These are phyloP conservation scores for Grammomys surdaster DNA, from an alignment of 2,113 vertebrate genomes.

Conservation along the genomic window DNA sequence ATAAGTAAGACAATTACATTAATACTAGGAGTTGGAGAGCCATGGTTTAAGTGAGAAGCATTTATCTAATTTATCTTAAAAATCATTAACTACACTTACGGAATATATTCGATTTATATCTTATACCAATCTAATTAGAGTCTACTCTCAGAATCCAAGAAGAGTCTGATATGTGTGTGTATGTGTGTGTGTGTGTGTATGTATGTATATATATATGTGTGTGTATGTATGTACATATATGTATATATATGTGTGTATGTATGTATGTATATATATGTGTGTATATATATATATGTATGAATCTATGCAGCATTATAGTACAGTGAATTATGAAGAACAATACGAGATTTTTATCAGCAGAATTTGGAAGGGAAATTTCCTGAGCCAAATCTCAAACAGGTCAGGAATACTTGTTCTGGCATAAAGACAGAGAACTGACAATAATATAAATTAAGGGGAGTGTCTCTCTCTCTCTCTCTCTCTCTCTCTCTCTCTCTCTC, in stretches of 20 bases:
- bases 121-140: not conserved
- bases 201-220: not conserved
- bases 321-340: not conserved
- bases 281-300: not conserved
- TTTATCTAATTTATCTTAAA: conserved; percentile 7
- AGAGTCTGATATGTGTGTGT: not conserved
- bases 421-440: not conserved
- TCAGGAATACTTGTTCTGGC: not conserved
- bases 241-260: not conserved
- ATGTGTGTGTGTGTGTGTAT: too few relatives aligned
- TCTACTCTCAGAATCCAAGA: not conserved
- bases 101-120: not conserved
- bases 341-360: not conserved
- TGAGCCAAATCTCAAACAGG: not conserved
- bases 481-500: too few relatives aligned
- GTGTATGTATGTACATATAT: not conserved
- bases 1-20: not conserved
- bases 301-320: not conserved
- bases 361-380: not conserved
- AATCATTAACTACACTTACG: not conserved
- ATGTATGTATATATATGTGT: too few relatives aligned
- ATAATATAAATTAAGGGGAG: not conserved
- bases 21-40: not conserved
- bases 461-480: too few relatives aligned
- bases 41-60: not conserved